phyloP scores from a whole-genome alignment of 2,797 vertebrate species.

The Peromyscus nudipes region DNA sequence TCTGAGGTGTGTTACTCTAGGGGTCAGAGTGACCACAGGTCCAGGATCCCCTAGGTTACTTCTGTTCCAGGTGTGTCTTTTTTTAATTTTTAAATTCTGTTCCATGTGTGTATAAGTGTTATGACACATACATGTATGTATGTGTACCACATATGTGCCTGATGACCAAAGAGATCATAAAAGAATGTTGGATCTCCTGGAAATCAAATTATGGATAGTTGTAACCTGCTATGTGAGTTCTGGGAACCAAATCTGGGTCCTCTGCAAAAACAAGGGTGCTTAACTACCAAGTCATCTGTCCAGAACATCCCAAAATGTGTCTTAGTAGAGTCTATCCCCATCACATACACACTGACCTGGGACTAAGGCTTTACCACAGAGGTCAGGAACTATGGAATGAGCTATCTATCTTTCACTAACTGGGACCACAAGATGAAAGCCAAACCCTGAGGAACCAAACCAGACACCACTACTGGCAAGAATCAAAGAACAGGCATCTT shows the following conservation, averaged over 20 bases:
- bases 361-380: not conserved
- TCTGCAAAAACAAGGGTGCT: not conserved
- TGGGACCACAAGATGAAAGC: not conserved
- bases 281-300: not conserved
- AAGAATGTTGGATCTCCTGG: not conserved
- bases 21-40: fast-evolving
- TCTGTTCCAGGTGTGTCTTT: not conserved
- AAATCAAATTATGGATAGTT: not conserved
- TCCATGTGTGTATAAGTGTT: not conserved
- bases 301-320: not conserved
- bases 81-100: not conserved
- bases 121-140: not conserved
- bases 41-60: fast-evolving
- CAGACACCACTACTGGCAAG: not conserved
- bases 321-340: not conserved
- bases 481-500: not conserved
- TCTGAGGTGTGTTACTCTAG: not conserved
- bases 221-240: not conserved
- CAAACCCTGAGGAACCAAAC: not conserved
- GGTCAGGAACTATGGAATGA: not conserved
- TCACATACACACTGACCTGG: not conserved
- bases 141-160: not conserved
- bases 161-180: not conserved
- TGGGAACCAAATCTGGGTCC: not conserved
- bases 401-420: not conserved